phyloP scores from a whole-genome alignment of 2,888 invertebrate species.

The Eilema griseolum region DNA sequence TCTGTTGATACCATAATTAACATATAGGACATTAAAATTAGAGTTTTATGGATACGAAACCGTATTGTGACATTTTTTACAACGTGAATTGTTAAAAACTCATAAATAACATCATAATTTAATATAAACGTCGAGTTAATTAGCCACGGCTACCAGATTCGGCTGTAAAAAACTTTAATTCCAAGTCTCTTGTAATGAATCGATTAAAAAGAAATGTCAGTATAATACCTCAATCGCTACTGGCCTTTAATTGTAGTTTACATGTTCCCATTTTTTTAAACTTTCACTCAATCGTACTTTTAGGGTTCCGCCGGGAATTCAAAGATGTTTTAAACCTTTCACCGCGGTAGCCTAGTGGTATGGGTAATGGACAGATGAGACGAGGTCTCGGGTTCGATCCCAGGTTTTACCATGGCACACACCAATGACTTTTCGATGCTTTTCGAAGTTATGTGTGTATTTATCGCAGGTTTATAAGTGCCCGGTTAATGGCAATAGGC shows the following conservation, averaged over 20 bases:
- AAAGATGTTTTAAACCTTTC: background rate
- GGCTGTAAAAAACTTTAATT: constrained; percentile 24
- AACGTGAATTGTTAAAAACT: background rate
- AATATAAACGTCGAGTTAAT: constrained; percentile 17
- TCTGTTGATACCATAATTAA: background rate
- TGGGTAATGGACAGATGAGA: too few species aligned
- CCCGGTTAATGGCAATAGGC: too few species aligned
- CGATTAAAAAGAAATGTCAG: constrained; percentile 38
- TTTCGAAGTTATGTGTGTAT: too few species aligned
- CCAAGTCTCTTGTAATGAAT: constrained; percentile 16
- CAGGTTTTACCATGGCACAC: too few species aligned
- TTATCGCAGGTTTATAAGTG: too few species aligned
- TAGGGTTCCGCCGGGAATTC: constrained; percentile 13
- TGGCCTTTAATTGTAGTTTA: constrained; percentile 47
- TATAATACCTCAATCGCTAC: constrained; percentile 41
- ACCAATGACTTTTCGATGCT: too few species aligned
- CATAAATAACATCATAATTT: constrained; percentile 8
- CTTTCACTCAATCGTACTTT: constrained; percentile 46
- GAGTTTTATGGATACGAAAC: background rate
- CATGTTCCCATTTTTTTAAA: constrained; percentile 39
- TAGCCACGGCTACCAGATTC: constrained; percentile 7
- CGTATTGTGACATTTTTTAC: constrained; percentile 4
- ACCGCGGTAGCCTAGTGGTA: too few species aligned
- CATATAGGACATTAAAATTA: background rate
- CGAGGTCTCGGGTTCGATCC: too few species aligned